Evolutionary conservation across 2,797 vertebrate species (phyloP).

Genomic region (Gambusia yucatana): DNA sequence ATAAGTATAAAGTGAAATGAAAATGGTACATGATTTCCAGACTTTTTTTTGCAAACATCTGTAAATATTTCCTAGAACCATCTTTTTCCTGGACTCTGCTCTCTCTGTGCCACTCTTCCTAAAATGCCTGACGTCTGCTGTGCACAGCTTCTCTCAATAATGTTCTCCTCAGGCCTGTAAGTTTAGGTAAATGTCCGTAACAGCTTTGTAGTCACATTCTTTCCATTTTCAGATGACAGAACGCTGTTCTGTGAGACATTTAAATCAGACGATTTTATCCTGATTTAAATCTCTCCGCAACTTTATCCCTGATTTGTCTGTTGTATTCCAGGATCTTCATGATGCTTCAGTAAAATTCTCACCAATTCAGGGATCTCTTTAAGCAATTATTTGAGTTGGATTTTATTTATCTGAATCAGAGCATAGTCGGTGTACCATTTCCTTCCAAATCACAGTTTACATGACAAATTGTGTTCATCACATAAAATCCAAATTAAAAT

Average conservation of each 20-base stretch:
- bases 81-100: not conserved
- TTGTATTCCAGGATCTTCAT: not conserved
- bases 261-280: not conserved
- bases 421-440: not conserved
- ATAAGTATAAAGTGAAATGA: not conserved
- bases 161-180: not conserved
- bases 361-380: not conserved
- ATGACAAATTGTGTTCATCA: not conserved
- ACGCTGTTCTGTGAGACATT: not conserved
- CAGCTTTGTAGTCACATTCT: not conserved
- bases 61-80: not conserved
- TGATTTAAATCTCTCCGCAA: not conserved
- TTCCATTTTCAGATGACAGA: not conserved
- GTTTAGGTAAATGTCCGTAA: not conserved
- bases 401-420: not conserved
- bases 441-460: not conserved
- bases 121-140: not conserved
- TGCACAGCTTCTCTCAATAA: not conserved
- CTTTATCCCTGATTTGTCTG: not conserved
- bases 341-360: not conserved
- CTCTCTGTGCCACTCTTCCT: not conserved
- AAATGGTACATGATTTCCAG: not conserved
- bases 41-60: not conserved
- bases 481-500: not conserved
- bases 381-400: not conserved